phyloP scores from a whole-genome alignment of 2,888 invertebrate genomes.

The Esperia sulphurella region DNA sequence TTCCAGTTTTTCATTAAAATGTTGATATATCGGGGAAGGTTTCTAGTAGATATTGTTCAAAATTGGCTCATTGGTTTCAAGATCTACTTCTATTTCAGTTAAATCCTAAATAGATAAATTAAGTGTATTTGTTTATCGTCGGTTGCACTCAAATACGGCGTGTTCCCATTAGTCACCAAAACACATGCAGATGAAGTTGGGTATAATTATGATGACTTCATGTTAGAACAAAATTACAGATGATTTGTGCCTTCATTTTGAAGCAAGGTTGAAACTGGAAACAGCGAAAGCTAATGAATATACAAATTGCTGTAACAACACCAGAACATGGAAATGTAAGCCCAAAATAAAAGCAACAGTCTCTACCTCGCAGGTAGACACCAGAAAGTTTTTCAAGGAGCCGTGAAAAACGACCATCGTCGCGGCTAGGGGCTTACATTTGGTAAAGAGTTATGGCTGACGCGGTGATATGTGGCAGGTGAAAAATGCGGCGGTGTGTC shows the following conservation, averaged over 20 bases:
- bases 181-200: no score
- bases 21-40: no score
- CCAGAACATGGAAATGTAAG: background rate
- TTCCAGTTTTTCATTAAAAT: no score
- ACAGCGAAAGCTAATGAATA: background rate
- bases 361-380: slow-evolving; percentile 16
- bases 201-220: no score
- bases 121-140: no score
- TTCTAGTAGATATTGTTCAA: no score
- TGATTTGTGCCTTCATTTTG: background rate
- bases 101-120: no score
- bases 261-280: background rate
- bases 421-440: slow-evolving; percentile 36
- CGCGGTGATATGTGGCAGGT: slow-evolving; percentile 43
- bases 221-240: no score
- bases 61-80: no score
- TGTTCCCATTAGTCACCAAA: no score
- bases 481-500: slow-evolving; percentile 32
- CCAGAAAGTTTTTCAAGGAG: slow-evolving; percentile 36
- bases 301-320: background rate
- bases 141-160: no score
- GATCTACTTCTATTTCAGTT: no score
- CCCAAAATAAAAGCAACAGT: slow-evolving; percentile 15
- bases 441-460: slow-evolving; percentile 42
- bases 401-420: slow-evolving; percentile 35